Conservation (phyloP, 2,113 vertebrate species). For the Tupaia chinensis region DNA sequence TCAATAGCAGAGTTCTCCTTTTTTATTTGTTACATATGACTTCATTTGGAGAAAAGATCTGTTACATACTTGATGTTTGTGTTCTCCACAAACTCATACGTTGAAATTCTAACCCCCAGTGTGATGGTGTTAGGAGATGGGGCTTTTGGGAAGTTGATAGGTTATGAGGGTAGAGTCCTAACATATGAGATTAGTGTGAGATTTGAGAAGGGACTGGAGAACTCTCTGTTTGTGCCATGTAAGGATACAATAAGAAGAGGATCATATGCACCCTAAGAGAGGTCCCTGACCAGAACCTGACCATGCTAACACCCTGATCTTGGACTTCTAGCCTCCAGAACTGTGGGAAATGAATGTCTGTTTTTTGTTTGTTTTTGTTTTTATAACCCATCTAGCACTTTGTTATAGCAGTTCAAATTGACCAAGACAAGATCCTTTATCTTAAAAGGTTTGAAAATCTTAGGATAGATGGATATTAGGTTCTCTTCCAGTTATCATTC, state of each 20-base stretch:
- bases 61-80: not conserved
- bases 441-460: conserved; percentile 8
- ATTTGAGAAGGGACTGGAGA: not conserved
- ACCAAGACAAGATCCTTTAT: not conserved
- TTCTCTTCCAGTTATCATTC: not conserved
- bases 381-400: not conserved
- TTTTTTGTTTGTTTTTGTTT: not conserved
- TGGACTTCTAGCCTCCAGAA: not conserved
- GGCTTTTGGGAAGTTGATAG: not conserved
- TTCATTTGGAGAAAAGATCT: conserved; percentile 24
- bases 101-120: not conserved
- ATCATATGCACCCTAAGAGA: not conserved
- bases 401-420: not conserved
- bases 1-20: not conserved
- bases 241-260: not conserved
- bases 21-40: conserved; percentile 7
- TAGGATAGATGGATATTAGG: not conserved
- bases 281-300: not conserved
- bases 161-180: not conserved
- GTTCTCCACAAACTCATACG: not conserved
- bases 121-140: not conserved
- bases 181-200: not conserved
- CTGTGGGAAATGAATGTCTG: not conserved
- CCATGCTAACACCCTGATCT: too few species aligned
- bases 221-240: not conserved